Base-by-base conservation (phyloP, 2,113 vertebrate genomes). In the Pimephales promelas region DNA sequence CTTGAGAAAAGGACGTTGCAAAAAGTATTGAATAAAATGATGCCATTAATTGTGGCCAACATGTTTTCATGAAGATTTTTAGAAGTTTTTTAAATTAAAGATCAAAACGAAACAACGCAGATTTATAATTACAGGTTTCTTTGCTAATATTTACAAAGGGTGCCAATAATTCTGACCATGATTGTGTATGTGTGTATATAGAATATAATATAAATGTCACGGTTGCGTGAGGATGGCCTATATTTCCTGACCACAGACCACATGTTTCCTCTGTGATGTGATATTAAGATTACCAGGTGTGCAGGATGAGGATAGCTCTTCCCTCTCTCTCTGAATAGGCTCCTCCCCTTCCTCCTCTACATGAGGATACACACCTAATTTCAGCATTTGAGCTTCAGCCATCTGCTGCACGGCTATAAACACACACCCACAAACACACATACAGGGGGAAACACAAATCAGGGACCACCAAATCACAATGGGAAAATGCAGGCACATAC, bases 381-480 rank as follows among this genome's bases (percentile, higher is more conserved):
- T 91, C 94, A 96, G 96, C 95, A 99, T 93, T 87, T 99, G 97
- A 84, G 97, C 96, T 92, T 98, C 96, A 78, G 97, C 97, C 78
- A 99, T 96, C 94, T 97, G 96, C 94, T 98, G 97, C 91, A 99
- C 94, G 3, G 97, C 97, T 98, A 92, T 52, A 91, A 89, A 78
- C 86, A 87, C 59, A 83, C 43, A 76, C 36, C 70, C 70, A 83
- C 64, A 85, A 66, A 75, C n/a, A 71, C 68, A 80, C 49, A 83
- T 24, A 52, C 72, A 74, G 47, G 36, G 43, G 40, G 36, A 64
- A 10, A 64, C 57, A 85, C 20, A 79, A 36, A 80, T 75, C 82
- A 84, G 22, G 71, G 45, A 73, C 49, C 71, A 73, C 54, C 85
- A 71, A 79, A 54, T 9, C 74, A 83, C 45, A 70, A 10, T 26